Evolutionary conservation across 2,113 vertebrate genomes (phyloP).

Genomic region (Phainopepla nitens): DNA sequence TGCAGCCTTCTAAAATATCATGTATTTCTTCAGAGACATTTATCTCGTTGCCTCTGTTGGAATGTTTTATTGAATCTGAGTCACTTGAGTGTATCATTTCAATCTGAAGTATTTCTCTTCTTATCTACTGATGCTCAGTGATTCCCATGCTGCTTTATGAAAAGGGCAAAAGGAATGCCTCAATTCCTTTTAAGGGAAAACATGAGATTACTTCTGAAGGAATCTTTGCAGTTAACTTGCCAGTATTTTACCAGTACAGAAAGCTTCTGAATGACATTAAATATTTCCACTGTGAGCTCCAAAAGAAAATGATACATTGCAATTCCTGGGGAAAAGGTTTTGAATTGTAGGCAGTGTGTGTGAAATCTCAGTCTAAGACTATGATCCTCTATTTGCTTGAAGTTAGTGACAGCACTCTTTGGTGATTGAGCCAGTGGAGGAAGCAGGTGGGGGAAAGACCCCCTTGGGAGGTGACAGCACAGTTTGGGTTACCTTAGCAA

Average conservation of each 20-base stretch:
- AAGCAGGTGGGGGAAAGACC: background rate
- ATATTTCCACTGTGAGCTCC: background rate
- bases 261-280: background rate
- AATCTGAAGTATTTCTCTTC: background rate
- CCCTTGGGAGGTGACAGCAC: background rate
- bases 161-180: slow-evolving; percentile 11
- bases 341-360: background rate
- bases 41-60: background rate
- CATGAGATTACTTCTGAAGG: background rate
- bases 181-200: slow-evolving; percentile 27
- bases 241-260: background rate
- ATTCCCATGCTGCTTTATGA: slow-evolving; percentile 9
- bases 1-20: background rate
- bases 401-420: background rate
- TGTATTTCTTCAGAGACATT: background rate
- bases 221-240: background rate
- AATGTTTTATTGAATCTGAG: background rate
- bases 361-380: background rate
- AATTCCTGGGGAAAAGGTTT: background rate
- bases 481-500: background rate
- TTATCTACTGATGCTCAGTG: background rate
- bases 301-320: background rate
- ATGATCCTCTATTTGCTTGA: background rate
- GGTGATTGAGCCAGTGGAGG: background rate
- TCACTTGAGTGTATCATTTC: background rate